Base-by-base conservation (phyloP, 2,888 invertebrate genomes). In the Allophyes oxyacanthae region DNA sequence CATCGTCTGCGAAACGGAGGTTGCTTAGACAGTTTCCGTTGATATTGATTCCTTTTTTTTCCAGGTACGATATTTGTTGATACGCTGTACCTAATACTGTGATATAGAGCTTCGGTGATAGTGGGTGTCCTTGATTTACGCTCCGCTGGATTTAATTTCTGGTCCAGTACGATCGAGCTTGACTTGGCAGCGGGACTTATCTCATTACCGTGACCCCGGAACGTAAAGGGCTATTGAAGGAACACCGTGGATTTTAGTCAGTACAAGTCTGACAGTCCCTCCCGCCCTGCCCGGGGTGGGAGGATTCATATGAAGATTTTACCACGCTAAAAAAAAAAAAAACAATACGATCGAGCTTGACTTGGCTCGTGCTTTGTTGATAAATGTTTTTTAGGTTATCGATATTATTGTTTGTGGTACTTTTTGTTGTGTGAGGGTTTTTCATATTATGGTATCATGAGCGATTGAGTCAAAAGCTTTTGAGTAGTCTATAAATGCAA, bases 401-500 rank as follows among this genome's bases (percentile, higher is more conserved):
- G 6, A 33, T 33, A 33, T 33, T n/a, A n/a, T n/a, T 10, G n/a
- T 33, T 33, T 33, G 10, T 33, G 33, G 33, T n/a, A 11, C n/a
- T n/a, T n/a, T n/a, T 11, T 33, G 33, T 2, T n/a, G n/a, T 1
- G 10, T n/a, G 10, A 33, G 33, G n/a, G 33, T n/a, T n/a, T 33
- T 10, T n/a, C 33, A 33, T n/a, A n/a, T n/a, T 33, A 33, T n/a
- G n/a, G n/a, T 33, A 11, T 33, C n/a, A n/a, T 33, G 33, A 5
- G 33, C 10, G 10, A 33, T 33, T 10, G 33, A n/a, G n/a, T 33
- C 33, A n/a, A 33, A 33, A 33, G 33, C 33, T n/a, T 33, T n/a
- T n/a, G n/a, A n/a, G n/a, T n/a, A n/a, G n/a, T n/a, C n/a, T n/a
- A n/a, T n/a, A n/a, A n/a, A n/a, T n/a, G 11, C 33, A n/a, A 33